phyloP scores from a whole-genome alignment of 2,113 vertebrate species.

The Crotalus viridis region DNA sequence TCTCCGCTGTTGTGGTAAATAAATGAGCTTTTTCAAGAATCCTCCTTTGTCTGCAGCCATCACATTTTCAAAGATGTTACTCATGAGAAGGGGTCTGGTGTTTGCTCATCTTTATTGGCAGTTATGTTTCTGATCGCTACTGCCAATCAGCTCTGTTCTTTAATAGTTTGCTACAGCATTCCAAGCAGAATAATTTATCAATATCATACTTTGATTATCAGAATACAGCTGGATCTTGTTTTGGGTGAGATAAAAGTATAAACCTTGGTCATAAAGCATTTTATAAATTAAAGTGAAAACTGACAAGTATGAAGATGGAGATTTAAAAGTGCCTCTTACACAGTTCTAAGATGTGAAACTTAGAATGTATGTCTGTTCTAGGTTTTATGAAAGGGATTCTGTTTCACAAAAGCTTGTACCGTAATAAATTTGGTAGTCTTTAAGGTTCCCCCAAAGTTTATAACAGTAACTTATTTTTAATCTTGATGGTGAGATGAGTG shows the following conservation, averaged over 20 bases:
- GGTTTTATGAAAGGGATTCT: neutral
- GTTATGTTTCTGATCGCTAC: neutral
- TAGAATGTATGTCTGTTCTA: neutral
- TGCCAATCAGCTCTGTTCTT: neutral
- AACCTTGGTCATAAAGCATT: neutral
- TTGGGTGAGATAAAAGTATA: neutral
- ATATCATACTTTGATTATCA: neutral
- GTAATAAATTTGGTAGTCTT: neutral
- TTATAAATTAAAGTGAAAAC: neutral
- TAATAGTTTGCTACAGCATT: neutral
- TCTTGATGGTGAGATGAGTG: neutral
- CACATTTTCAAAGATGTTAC: too few species aligned
- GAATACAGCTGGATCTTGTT: neutral
- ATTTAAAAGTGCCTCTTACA: neutral
- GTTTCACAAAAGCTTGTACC: neutral
- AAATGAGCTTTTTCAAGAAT: neutral
- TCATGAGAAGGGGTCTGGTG: neutral
- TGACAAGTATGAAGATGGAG: neutral
- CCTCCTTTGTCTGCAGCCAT: neutral
- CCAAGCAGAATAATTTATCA: neutral
- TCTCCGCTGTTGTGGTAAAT: neutral
- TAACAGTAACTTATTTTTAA: conserved; percentile 8
- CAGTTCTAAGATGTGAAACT: neutral
- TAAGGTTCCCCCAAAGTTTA: neutral
- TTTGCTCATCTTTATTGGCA: neutral